Base-by-base conservation (phyloP, 1,140 invertebrate species). In the Drosophila mojavensis region DNA sequence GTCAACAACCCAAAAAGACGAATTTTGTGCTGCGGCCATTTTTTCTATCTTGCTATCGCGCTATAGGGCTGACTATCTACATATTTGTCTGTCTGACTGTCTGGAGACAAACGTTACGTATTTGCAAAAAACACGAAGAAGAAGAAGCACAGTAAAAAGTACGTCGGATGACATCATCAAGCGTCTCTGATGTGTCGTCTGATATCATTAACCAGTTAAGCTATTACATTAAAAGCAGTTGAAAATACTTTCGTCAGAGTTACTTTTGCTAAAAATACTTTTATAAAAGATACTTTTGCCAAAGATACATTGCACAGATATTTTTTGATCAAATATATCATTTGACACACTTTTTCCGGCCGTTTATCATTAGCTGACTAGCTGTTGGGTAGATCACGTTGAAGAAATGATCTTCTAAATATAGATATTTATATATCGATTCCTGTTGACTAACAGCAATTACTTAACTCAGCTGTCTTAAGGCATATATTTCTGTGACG, bases 161-260 rank as follows among this genome's bases (percentile, higher is more conserved):
- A 30, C 41, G 41, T 30, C 9, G 15, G 45, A 72, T 85, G 82
- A 85, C 79, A 79, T 86, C 82, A 85, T 77, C 41, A 60, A 51
- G 51, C 11, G 62, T 45, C 53, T 53, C 53, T 65, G 51, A 36
- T 9, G 30, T 15, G n/a, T 17, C 3, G 72, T 6, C 69, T 71
- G 64, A 72, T 79, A 39, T 85, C 77, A 78, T 74, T 78, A 68
- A 68, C 54, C 11, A 68, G 65, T 50, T 60, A 43, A 41, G 36
- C 15, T 20, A 17, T 11, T 9, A 0, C 3, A 4, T n/a, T 54
- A 33, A 11, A 20, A 55, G 33, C n/a, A n/a, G n/a, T n/a, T n/a
- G n/a, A n/a, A n/a, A n/a, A 5, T 5, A 2, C 17, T 17, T 17
- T 17, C 1, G 17, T 17, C 17, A 47, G 15, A 20, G 43, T 20